Base-by-base conservation (phyloP, 1,140 invertebrate species). In the Cepaea nemoralis region DNA sequence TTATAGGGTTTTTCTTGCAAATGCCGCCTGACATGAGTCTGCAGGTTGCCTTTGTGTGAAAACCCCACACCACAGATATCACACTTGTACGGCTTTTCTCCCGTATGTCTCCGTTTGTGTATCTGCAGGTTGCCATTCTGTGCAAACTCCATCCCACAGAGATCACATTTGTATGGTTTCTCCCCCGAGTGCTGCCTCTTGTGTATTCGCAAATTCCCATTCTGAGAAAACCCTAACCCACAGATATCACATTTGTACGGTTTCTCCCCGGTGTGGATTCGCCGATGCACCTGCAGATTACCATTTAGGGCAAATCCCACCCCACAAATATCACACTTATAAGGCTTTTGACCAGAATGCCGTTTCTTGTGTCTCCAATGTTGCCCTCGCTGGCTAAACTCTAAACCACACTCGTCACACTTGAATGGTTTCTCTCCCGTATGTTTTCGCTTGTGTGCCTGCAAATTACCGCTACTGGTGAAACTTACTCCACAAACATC, bases 161-260 rank as follows among this genome's bases (percentile, higher is more conserved):
- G 19, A n/a, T 70, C 69, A 70, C 69, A 70, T 22, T 70, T 42
- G 69, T 70, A 70, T 22, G 91, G 91, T 81, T 84, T 88, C 82
- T 92, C 91, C 12, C 91, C 91, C 33, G 91, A 91, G 79, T 92
- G 92, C 19, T 79, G 85, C 66, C 89, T 80, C 66, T 84, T 84
- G 83, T 92, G 91, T 48, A 90, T 87, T 50, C 87, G 88, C 1
- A 92, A 83, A 70, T 88, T 90, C 79, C 91, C 91, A 80, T 92
- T 92, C 82, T 92, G 91, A n/a, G 89, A 69, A 59, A 85, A 85
- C 80, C 80, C 77, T 48, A 27, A 67, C 45, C 73, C 69, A 40
- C 69, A 70, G 14, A 70, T 22, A 42, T 70, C 39, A 42, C 69
- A 70, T 22, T 70, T 70, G 35, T 70, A 70, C 0, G 69, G 69